Evolutionary conservation across 2,797 vertebrate genomes (phyloP), one percentile per base, ranked within the genome.

Genomic region (Sorex maritimensis): DNA sequence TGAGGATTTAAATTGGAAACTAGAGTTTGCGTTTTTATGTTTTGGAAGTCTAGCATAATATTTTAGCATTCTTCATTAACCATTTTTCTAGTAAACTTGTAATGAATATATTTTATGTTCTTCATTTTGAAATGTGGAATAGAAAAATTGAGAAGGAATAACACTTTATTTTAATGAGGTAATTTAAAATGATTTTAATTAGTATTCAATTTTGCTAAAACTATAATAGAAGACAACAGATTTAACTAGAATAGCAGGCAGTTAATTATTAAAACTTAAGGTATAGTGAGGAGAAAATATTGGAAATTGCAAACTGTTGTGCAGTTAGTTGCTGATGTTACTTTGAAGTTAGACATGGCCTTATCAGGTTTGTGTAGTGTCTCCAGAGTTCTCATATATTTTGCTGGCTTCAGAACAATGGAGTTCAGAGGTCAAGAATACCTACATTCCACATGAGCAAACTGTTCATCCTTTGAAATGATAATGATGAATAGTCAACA

Each of bases 201-300:
- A 88, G 84, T 96, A 93, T 81, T 96, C 96, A 92, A 86, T 92
- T 94, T 94, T 97, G 95, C 92, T 92, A 93, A 89, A 96, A 94
- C 79, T 68, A 81, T 52, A 94, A 94, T 93, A 88, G 88, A 91
- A 77, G 49, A 30, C 61, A 88, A 93, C 95, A 90, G 88, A 95
- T 85, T 88, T 44, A 93, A 72, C 86, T 93, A 82, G 86, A 96
- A 75, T 82, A 93, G 96, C 95, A 88, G 84, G 85, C 94, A 95
- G 90, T 84, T 98, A 97, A 98, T 98, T 97, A 97, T 96, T 96
- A 96, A 91, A 97, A 98, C 92, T 95, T 93, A 92, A 94, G 58
- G 21, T 21, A 38, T 55, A 75, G 61, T 78, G 23, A 81, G 49
- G 90, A 94, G 34, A 86, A 82, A 49, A 7, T 65, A 23, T 67